Evolutionary conservation across 2,888 invertebrate species (phyloP).

Genomic region (Uloborus plumipes): DNA sequence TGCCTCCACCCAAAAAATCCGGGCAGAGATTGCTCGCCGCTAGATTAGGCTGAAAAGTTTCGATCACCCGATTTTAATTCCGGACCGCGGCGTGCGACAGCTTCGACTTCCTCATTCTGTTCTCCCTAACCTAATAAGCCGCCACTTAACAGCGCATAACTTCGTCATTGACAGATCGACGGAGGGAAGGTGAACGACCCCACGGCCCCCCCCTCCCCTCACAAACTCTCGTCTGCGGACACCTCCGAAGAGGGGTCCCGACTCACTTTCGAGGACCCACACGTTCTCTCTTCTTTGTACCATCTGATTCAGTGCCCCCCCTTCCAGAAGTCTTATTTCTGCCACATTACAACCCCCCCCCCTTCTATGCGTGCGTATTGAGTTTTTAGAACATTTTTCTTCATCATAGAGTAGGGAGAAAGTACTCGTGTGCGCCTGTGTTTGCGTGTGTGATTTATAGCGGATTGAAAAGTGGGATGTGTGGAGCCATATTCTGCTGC

Average conservation of each 20-base stretch:
- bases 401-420: slow-evolving; percentile 58
- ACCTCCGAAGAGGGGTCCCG: background rate
- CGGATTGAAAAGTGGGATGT: slow-evolving; percentile 12
- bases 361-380: slow-evolving; percentile 39
- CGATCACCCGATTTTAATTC: background rate
- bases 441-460: slow-evolving; percentile 48
- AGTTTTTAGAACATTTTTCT: slow-evolving; percentile 62
- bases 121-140: slow-evolving; percentile 39
- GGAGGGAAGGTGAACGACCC: slow-evolving; percentile 50
- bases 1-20: too few relatives aligned
- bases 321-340: slow-evolving; percentile 21
- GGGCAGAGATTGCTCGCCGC: background rate
- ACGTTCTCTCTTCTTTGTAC: slow-evolving; percentile 27
- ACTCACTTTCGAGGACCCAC: slow-evolving; percentile 42
- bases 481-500: too few relatives aligned
- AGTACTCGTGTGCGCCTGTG: slow-evolving; percentile 48
- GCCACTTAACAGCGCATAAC: background rate
- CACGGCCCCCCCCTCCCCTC: too few relatives aligned
- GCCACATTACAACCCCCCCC: slow-evolving; percentile 4
- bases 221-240: background rate
- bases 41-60: background rate
- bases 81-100: too few relatives aligned
- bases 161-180: slow-evolving; percentile 46
- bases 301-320: background rate
- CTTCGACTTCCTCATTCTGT: background rate